Evolutionary conservation across 1,140 invertebrate species (phyloP).

Genomic region (Magallana ariakensis): DNA sequence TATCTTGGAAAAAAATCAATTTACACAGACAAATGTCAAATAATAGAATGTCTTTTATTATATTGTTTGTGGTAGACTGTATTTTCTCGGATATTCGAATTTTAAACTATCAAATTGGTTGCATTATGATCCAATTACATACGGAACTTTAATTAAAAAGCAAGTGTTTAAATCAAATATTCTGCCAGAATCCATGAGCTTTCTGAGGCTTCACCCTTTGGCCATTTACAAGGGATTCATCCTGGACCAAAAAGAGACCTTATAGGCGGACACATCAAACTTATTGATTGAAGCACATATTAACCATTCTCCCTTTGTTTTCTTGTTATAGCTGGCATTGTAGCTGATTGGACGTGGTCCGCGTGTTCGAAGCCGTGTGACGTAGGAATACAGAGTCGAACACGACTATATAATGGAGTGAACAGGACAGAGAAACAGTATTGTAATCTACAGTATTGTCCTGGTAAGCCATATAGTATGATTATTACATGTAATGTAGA

Average conservation of each 20-base stretch:
- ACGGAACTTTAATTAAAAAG: background rate
- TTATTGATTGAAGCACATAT: too few species aligned
- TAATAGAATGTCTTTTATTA: too few species aligned
- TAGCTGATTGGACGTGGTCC: constrained; percentile 7
- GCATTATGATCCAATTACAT: background rate
- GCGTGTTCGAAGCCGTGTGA: constrained; percentile 8
- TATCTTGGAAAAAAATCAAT: too few species aligned
- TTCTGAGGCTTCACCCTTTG: too few species aligned
- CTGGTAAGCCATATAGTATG: background rate
- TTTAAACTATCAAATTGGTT: background rate
- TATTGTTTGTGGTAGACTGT: too few species aligned
- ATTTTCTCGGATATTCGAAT: background rate
- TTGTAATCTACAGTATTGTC: constrained; percentile 21
- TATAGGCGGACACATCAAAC: too few species aligned
- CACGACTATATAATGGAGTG: background rate
- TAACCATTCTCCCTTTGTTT: background rate
- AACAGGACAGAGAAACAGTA: background rate
- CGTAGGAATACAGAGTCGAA: constrained; percentile 10
- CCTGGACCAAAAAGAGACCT: too few species aligned
- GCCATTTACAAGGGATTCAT: too few species aligned
- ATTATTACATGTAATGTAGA: background rate
- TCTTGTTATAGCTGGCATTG: background rate
- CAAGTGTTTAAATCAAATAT: background rate
- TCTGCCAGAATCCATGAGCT: background rate
- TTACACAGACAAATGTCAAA: too few species aligned